Base-by-base conservation (phyloP, 1,140 invertebrate genomes). In the Lepidurus apus region DNA sequence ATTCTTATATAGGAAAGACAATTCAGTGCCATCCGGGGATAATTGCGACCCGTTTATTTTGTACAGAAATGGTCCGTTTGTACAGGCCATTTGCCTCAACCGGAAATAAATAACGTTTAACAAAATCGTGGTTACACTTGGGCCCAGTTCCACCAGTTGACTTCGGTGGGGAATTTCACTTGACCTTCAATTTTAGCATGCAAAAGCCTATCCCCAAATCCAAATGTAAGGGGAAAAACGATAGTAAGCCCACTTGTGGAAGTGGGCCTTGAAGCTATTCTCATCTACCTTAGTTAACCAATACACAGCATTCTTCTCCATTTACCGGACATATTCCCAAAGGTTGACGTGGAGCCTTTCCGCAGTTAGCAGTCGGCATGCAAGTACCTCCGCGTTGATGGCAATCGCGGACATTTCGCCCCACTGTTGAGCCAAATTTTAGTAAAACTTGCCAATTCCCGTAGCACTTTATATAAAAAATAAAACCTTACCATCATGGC, bases 271-370 rank as follows among this genome's bases (percentile, higher is more conserved):
- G 34, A 3, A 34, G 34, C 34, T 34, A 3, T 34, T 34, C 3
- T 34, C 53, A 21, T 1, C 9, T 3, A n/a, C 1, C 7, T 77
- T 24, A 77, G 24, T 65, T 77, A 43, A 77, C 65, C 43, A 77
- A 65, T 45, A 77, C 42, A 45, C 76, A 77, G 43, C 76, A 77
- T 11, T 47, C 76, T 11, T 77, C 44, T 24, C 43, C 76, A 1
- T 26, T n/a, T 34, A 34, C 34, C 43, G 24, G 44, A 13, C 76
- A 77, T 9, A 26, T 45, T n/a, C 76, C 76, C 24, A 77, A 42
- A 5, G 43, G 43, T 53, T 77, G 21, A 11, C 76, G 76, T 26
- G 76, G 44, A 77, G 43, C 76, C 44, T n/a, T 42, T n/a, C 43
- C 65, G 8, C 76, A 77, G 13, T 77, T 26, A 24, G 76, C 45